phyloP scores from a whole-genome alignment of 1,140 invertebrate species.

The Heliconius congener region DNA sequence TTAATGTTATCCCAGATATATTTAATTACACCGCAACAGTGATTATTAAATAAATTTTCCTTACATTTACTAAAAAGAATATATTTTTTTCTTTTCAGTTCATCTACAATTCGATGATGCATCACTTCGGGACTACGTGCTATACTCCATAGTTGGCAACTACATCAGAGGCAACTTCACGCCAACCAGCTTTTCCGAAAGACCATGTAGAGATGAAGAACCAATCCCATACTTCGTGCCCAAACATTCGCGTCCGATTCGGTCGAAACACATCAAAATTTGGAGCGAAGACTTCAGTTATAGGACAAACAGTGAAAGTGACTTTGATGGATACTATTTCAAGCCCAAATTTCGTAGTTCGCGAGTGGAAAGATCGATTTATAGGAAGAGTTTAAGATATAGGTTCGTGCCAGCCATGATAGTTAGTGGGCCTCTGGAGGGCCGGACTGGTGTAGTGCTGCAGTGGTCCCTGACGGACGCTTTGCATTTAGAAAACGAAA shows the following conservation, averaged over 20 bases:
- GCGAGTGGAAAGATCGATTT: conserved; percentile 55
- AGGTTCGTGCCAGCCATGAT: conserved; percentile 61
- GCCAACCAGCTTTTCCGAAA: conserved; percentile 60
- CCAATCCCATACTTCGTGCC: conserved; percentile 66
- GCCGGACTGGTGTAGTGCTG: conserved; percentile 53
- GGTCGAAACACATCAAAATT: conserved; percentile 54
- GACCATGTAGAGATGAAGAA: conserved; percentile 58
- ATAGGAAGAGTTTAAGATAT: conserved; percentile 45
- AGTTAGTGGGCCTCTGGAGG: conserved; percentile 61
- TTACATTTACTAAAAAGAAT: too few relatives aligned
- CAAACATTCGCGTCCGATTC: conserved; percentile 54
- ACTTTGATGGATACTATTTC: conserved; percentile 63
- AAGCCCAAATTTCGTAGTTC: conserved; percentile 54
- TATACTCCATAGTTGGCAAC: conserved; percentile 62
- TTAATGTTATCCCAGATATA: too few relatives aligned
- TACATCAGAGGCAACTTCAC: conserved; percentile 71
- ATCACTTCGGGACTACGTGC: conserved; percentile 62
- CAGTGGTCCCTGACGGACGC: conserved; percentile 66
- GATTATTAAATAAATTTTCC: too few relatives aligned
- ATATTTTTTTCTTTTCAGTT: conserved; percentile 53
- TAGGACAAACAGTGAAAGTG: conserved; percentile 56
- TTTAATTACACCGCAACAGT: too few relatives aligned
- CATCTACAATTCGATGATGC: conserved; percentile 62
- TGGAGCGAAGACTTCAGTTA: conserved; percentile 44
- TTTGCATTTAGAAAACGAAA: conserved; percentile 57